Evolutionary conservation across 2,113 vertebrate genomes (phyloP).

Genomic region (Syngnathus floridae): DNA sequence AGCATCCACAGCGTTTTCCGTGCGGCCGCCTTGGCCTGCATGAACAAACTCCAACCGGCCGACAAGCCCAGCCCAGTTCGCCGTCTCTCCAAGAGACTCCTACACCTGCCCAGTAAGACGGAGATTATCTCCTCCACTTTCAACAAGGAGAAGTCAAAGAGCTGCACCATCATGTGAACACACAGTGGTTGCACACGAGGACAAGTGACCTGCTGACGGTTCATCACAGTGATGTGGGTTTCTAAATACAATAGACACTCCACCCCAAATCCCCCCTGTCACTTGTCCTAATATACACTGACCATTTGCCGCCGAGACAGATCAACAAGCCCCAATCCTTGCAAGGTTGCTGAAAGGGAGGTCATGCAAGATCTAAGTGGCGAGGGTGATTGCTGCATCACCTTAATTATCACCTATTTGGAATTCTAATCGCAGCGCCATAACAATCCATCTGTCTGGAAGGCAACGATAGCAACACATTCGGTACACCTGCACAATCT

Average conservation of each 20-base stretch:
- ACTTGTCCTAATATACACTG: background rate
- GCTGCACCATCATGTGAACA: constrained; percentile 89
- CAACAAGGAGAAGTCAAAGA: constrained; percentile 88
- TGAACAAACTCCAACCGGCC: constrained; percentile 73
- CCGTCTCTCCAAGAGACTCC: constrained; percentile 85
- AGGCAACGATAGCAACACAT: background rate
- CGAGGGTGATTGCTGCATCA: constrained; percentile 30
- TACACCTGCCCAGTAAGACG: constrained; percentile 82
- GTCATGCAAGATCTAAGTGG: constrained; percentile 7
- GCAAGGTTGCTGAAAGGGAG: constrained; percentile 10
- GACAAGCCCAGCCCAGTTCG: constrained; percentile 75
- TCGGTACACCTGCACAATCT: background rate
- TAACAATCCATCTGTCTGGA: constrained; percentile 32
- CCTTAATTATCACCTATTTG: constrained; percentile 29
- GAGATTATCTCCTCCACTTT: constrained; percentile 86
- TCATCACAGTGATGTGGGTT: constrained; percentile 24
- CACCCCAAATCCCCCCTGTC: constrained; percentile 22
- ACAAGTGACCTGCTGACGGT: constrained; percentile 15
- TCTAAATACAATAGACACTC: constrained; percentile 22
- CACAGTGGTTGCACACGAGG: constrained; percentile 9
- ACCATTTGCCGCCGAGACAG: constrained; percentile 8
- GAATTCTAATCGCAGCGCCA: constrained; percentile 30
- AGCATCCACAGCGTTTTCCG: constrained; percentile 91
- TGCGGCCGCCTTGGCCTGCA: constrained; percentile 76
- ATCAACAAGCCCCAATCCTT: constrained; percentile 16